Conservation (phyloP, 2,113 vertebrate genomes). For the Cebidichthys violaceus region DNA sequence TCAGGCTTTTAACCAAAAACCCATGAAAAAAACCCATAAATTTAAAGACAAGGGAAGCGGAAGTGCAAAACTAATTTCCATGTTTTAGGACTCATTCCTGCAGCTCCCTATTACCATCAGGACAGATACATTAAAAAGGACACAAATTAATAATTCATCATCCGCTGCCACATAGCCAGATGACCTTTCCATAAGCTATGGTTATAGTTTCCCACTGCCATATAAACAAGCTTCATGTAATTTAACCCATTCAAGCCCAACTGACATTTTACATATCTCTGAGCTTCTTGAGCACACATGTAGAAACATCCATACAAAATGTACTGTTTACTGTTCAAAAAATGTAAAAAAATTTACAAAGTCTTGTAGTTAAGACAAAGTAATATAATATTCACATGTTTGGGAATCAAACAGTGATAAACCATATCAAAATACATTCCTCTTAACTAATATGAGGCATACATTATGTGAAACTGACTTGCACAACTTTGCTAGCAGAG, state of each 20-base stretch:
- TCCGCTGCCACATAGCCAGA: conserved; percentile 17
- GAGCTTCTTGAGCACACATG: not conserved
- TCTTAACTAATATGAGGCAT: not conserved
- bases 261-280: not conserved
- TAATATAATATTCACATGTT: not conserved
- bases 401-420: not conserved
- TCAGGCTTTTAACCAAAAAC: too few species aligned
- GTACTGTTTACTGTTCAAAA: not conserved
- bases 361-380: not conserved
- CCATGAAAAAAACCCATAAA: not conserved
- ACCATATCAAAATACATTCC: not conserved
- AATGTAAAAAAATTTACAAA: not conserved
- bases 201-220: conserved; percentile 39
- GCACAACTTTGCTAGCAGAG: not conserved
- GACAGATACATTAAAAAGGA: conserved; percentile 1
- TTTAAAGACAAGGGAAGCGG: not conserved
- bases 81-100: not conserved
- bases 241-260: not conserved
- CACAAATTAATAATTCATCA: conserved; percentile 46
- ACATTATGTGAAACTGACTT: not conserved
- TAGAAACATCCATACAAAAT: not conserved
- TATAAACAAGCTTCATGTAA: conserved; percentile 13
- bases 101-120: not conserved
- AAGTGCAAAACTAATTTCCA: not conserved
- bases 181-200: conserved; percentile 38